Conservation (phyloP, 1,140 invertebrate species). For the Pseudachorutes palmiensis region DNA sequence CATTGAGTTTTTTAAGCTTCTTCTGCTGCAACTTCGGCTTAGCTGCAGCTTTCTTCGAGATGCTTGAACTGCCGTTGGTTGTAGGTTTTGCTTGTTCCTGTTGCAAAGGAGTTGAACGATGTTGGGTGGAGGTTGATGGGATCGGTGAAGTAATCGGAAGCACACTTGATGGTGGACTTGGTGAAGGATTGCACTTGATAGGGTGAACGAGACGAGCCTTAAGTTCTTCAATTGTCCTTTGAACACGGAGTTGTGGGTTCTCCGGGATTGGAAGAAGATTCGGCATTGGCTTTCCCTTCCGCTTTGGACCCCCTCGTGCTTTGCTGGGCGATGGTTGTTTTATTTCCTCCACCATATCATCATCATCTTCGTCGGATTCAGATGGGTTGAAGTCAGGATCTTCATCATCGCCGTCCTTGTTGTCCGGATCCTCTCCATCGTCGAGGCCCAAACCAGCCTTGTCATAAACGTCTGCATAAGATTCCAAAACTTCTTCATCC, state of each 20-base stretch:
- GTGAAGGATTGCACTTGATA: neutral
- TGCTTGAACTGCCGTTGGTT: neutral
- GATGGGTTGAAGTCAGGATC: neutral
- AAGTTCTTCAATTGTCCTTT: neutral
- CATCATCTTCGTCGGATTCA: neutral
- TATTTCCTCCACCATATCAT: neutral
- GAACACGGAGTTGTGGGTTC: neutral
- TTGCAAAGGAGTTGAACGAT: too few relatives aligned
- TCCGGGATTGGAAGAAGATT: neutral
- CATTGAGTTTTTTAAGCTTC: too few relatives aligned
- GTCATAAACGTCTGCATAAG: slow-evolving; percentile 68
- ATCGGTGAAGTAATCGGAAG: neutral
- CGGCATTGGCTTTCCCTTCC: neutral
- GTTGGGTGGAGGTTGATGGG: too few relatives aligned
- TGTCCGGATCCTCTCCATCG: neutral
- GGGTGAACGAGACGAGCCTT: neutral
- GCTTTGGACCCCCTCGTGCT: neutral
- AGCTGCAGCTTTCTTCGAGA: too few relatives aligned
- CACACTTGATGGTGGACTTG: neutral
- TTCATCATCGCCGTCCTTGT: neutral
- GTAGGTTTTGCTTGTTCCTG: neutral
- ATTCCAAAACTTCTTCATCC: slow-evolving; percentile 65
- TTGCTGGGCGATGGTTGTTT: neutral
- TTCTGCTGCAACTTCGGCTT: too few relatives aligned
- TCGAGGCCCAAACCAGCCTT: slow-evolving; percentile 61